Conservation (phyloP, 2,113 vertebrate genomes). For the Saccopteryx bilineata region DNA sequence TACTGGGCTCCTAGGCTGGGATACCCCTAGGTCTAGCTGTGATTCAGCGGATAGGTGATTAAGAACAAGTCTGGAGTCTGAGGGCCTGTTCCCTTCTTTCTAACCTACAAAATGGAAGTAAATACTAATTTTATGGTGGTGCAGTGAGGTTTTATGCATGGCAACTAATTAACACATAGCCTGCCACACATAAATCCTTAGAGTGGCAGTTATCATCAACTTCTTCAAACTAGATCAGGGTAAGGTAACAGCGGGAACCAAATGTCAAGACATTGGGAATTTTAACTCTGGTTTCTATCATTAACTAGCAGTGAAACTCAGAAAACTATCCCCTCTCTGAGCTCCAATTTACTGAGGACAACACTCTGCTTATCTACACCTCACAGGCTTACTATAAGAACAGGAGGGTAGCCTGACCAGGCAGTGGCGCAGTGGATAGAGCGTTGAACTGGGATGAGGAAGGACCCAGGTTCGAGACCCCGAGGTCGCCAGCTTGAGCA, state of each 20-base stretch:
- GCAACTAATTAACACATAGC: constrained; percentile 40
- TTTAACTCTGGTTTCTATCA: constrained; percentile 33
- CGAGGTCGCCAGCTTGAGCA: too few species aligned
- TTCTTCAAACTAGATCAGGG: constrained; percentile 9
- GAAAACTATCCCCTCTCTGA: not conserved
- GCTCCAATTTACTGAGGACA: not conserved
- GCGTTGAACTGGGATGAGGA: too few species aligned
- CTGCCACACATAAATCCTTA: constrained; percentile 26
- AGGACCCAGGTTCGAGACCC: too few species aligned
- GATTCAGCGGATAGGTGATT: not conserved
- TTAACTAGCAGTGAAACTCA: constrained; percentile 45
- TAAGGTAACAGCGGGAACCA: not conserved
- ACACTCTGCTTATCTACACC: not conserved
- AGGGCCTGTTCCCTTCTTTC: not conserved
- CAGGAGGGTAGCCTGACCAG: too few species aligned
- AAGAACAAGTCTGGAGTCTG: not conserved
- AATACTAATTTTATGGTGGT: constrained; percentile 61
- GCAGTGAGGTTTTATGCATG: constrained; percentile 55
- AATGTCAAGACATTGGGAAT: not conserved
- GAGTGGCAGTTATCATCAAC: constrained; percentile 32
- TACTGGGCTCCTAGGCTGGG: not conserved
- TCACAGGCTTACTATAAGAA: not conserved
- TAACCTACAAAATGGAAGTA: constrained; percentile 40
- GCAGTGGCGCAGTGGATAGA: too few species aligned
- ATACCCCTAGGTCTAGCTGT: not conserved